Conservation (phyloP, 2,113 vertebrate species). For the Cyprinus carpio region DNA sequence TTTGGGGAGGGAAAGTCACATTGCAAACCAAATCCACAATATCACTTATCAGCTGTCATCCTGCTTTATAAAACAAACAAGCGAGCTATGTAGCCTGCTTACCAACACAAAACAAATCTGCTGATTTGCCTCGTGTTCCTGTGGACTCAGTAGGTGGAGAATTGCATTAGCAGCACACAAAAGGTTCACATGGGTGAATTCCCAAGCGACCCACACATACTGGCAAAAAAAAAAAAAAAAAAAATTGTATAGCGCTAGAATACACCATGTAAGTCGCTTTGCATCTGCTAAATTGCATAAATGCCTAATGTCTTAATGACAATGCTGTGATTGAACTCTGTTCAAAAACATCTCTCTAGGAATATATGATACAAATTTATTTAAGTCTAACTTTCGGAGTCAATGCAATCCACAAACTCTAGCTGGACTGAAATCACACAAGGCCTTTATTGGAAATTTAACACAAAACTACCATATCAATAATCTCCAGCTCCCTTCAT, state of each 20-base stretch:
- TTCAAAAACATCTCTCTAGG: not conserved
- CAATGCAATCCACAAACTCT: not conserved
- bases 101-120: not conserved
- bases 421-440: not conserved
- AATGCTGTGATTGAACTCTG: too few species aligned
- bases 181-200: too few species aligned
- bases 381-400: not conserved
- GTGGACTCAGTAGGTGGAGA: too few species aligned
- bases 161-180: too few species aligned
- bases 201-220: too few species aligned
- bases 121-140: too few species aligned
- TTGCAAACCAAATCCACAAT: not conserved
- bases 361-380: not conserved
- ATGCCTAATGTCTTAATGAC: too few species aligned
- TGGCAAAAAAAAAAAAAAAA: too few species aligned
- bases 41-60: not conserved
- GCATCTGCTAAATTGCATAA: too few species aligned
- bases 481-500: not conserved
- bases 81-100: not conserved
- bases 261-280: too few species aligned
- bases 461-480: not conserved
- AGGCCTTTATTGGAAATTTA: not conserved
- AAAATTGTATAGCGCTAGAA: too few species aligned
- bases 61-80: not conserved
- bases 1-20: not conserved